Evolutionary conservation across 2,113 vertebrate genomes (phyloP).

Genomic region (Indicator indicator): DNA sequence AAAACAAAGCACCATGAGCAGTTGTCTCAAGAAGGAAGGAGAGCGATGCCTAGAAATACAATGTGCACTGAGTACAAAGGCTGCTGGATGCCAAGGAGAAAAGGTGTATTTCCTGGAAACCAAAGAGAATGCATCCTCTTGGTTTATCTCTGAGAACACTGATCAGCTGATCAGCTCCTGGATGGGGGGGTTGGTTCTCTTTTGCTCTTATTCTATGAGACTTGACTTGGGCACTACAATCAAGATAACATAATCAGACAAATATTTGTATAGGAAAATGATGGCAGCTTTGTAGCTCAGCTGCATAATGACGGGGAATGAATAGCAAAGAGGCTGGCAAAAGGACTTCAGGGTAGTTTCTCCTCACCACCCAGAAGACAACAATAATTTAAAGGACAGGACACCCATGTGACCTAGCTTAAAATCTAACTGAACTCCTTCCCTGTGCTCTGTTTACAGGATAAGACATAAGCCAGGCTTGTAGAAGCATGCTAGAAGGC

Average conservation of each 20-base stretch:
- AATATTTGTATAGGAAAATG: neutral
- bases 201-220: neutral
- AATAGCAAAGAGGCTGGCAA: neutral
- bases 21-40: neutral
- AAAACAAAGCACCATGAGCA: neutral
- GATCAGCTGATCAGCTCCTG: neutral
- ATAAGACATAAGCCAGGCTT: neutral
- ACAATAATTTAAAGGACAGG: neutral
- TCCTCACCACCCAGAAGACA: neutral
- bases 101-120: neutral
- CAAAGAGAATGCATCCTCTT: neutral
- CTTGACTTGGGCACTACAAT: neutral
- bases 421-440: neutral
- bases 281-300: neutral
- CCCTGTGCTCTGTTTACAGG: neutral
- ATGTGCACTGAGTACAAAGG: neutral
- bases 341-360: neutral
- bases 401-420: rapidly evolving
- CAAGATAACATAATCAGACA: neutral
- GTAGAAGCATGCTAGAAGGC: neutral
- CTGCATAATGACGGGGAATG: neutral
- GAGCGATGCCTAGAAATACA: neutral
- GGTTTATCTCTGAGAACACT: neutral
- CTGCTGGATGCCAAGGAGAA: neutral
- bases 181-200: neutral